Base-by-base conservation (phyloP, 2,113 vertebrate species). In the Etheostoma cragini region DNA sequence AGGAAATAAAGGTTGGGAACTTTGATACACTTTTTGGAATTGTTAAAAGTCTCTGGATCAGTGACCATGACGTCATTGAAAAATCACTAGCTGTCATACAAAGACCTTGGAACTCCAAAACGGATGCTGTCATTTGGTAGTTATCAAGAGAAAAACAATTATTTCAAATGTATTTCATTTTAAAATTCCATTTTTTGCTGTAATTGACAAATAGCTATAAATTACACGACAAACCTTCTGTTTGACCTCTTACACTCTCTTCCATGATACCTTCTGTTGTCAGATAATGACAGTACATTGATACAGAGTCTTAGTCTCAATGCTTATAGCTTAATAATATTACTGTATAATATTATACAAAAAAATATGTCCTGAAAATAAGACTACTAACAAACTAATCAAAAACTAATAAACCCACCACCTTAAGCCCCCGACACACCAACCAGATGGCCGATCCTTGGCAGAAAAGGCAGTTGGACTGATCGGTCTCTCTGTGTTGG, bases 291-390 rank as follows among this genome's bases (percentile, higher is more conserved):
- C 56, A 46, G n/a, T 11, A 30, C 35, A 38, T 38, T 60, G 60
- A 53, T 13, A 16, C 58, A 10, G 24, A 50, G 10, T 46, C 61
- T 22, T 30, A 53, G 30, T 50, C 38, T 47, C 26, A n/a, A 1
- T 73, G 62, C 50, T 13, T 19, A 47, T 50, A 16, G 6, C 45
- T 75, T 75, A 69, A 75, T 75, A n/a, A 56, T 42, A 42, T 56
- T 14, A 70, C 46, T 67, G 17, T 50, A 21, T n/a, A n/a, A n/a
- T n/a, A n/a, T n/a, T n/a, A n/a, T n/a, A n/a, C n/a, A n/a, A n/a
- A n/a, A n/a, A n/a, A n/a, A n/a, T n/a, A n/a, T n/a, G 70, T 74
- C 50, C 57, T 74, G 54, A 72, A 83, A 73, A 71, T 78, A 76
- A 33, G 49, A 58, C 76, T 50, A 52, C 13, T 73, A 54, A 46